Evolutionary conservation across 2,888 invertebrate species (phyloP).

Genomic region (Cerceris rybyensis): DNA sequence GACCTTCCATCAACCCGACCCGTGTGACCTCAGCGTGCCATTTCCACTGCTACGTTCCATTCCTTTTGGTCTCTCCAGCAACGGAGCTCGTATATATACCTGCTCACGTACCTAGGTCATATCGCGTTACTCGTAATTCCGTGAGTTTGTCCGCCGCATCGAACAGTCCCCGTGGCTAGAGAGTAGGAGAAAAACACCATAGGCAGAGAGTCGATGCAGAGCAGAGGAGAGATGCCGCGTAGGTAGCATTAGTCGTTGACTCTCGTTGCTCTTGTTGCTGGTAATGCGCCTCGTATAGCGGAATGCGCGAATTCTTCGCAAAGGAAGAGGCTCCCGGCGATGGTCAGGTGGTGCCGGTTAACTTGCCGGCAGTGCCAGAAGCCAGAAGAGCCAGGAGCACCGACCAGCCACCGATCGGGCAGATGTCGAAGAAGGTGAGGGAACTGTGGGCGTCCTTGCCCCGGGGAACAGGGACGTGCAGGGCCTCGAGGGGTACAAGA

Average conservation of each 20-base stretch:
- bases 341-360: constrained; percentile 28
- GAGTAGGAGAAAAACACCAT: constrained; percentile 11
- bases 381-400: constrained; percentile 26
- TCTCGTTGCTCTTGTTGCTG: constrained; percentile 63
- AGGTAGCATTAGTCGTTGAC: constrained; percentile 68
- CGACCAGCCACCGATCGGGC: constrained; percentile 46
- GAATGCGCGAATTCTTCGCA: constrained; percentile 70
- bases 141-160: constrained; percentile 36
- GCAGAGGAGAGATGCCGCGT: constrained; percentile 44
- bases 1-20: constrained; percentile 28
- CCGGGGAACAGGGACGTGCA: constrained; percentile 70
- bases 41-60: constrained; percentile 20
- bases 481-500: constrained; percentile 56
- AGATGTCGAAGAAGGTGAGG: constrained; percentile 72
- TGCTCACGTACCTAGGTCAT: constrained; percentile 39
- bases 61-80: constrained; percentile 7
- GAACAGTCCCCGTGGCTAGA: constrained; percentile 9
- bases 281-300: constrained; percentile 63
- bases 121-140: constrained; percentile 64
- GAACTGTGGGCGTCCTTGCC: constrained; percentile 77
- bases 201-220: constrained; percentile 11
- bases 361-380: constrained; percentile 13
- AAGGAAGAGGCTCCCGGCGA: constrained; percentile 51
- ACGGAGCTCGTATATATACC: constrained; percentile 5
- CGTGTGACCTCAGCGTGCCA: constrained; percentile 29